Evolutionary conservation across 2,113 vertebrate species (phyloP).

Genomic region (Eurypyga helias): DNA sequence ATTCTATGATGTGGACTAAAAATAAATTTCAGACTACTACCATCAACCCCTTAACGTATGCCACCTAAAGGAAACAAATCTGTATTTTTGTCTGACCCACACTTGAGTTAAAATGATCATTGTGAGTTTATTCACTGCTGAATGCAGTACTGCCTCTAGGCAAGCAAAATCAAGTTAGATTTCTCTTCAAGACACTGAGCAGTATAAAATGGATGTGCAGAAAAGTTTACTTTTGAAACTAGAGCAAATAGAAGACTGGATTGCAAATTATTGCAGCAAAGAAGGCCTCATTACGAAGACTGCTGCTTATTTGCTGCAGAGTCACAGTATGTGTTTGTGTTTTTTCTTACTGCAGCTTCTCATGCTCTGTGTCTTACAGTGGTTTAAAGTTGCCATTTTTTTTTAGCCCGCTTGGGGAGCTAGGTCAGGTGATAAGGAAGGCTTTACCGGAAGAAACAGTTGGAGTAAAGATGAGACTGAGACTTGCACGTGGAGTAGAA

Average conservation of each 20-base stretch:
- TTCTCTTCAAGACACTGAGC: conserved; percentile 83
- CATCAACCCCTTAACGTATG: conserved; percentile 41
- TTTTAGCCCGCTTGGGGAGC: conserved; percentile 82
- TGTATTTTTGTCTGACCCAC: conserved; percentile 85
- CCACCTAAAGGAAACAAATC: conserved; percentile 83
- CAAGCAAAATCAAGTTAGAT: conserved; percentile 60
- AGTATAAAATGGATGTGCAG: conserved; percentile 68
- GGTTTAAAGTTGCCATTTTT: conserved; percentile 58
- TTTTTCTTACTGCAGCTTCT: conserved; percentile 76
- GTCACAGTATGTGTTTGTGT: conserved; percentile 66
- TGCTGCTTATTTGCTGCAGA: conserved; percentile 77
- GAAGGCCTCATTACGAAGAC: conserved; percentile 64
- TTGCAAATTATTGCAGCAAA: conserved; percentile 75
- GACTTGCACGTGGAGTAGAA: conserved; percentile 57
- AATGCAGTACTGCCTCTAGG: conserved; percentile 62
- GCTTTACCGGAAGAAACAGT: conserved; percentile 84
- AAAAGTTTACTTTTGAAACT: conserved; percentile 65
- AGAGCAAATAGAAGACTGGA: conserved; percentile 63
- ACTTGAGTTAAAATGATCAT: conserved; percentile 72
- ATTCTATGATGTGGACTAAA: neutral
- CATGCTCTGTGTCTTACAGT: conserved; percentile 81
- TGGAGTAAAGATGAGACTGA: conserved; percentile 62
- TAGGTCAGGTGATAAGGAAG: conserved; percentile 81
- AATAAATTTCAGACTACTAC: neutral
- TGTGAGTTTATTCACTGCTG: conserved; percentile 70